Conservation (phyloP, 2,797 vertebrate species). For the Xenentodon cancila region DNA sequence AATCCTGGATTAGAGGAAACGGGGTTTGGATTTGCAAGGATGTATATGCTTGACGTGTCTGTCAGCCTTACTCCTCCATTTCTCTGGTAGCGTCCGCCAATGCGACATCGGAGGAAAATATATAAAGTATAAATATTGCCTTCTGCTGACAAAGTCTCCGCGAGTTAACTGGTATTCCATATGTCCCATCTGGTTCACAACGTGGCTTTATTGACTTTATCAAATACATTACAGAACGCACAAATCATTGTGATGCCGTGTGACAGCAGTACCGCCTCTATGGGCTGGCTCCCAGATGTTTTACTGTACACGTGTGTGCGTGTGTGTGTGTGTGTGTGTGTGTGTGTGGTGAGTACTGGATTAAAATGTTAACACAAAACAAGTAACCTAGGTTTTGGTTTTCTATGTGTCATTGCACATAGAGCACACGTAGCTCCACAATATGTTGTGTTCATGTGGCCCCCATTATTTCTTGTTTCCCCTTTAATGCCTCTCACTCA, state of each 20-base stretch:
- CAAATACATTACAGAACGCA: constrained; percentile 72
- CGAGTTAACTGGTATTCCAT: constrained; percentile 62
- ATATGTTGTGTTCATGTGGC: neutral
- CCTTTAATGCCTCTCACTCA: constrained; percentile 29
- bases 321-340: constrained; percentile 7
- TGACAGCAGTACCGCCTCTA: constrained; percentile 55
- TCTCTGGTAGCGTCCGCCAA: constrained; percentile 19
- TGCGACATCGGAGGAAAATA: constrained; percentile 17
- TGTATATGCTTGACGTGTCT: constrained; percentile 7
- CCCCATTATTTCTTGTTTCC: constrained; percentile 33
- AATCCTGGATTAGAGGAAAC: too few species aligned
- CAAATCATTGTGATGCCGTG: constrained; percentile 64
- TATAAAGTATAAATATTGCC: constrained; percentile 18
- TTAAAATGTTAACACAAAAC: constrained; percentile 20
- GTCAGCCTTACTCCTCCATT: constrained; percentile 1
- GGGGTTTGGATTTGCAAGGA: too few species aligned
- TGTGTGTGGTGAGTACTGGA: constrained; percentile 17
- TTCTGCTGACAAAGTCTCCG: constrained; percentile 16
- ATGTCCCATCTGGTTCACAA: constrained; percentile 64
- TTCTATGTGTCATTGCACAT: neutral
- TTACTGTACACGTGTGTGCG: neutral
- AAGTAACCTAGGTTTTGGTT: constrained; percentile 6
- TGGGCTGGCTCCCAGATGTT: constrained; percentile 56
- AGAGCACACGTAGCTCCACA: neutral
- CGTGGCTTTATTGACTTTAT: constrained; percentile 68